phyloP scores from a whole-genome alignment of 1,140 invertebrate species.

The Oppia nitens region DNA sequence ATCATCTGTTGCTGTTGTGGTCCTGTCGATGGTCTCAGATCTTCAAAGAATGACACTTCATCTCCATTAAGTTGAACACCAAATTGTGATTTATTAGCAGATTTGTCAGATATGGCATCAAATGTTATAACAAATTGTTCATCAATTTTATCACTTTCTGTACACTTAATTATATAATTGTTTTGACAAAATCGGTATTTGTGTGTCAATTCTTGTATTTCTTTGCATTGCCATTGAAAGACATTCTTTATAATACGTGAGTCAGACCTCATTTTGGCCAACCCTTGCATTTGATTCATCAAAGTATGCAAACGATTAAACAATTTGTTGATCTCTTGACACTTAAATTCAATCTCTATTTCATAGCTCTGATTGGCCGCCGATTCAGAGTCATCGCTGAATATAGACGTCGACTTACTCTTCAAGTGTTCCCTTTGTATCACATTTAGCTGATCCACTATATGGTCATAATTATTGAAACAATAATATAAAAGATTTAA shows the following conservation, averaged over 20 bases:
- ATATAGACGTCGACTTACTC: constrained; percentile 9
- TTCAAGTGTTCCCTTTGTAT: constrained; percentile 7
- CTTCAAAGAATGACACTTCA: constrained; percentile 1
- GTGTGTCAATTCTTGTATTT: constrained; percentile 3
- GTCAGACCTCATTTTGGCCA: neutral
- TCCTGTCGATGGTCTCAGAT: neutral
- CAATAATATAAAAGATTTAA: neutral
- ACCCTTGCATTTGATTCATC: constrained; percentile 7
- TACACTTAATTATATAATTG: constrained; percentile 6
- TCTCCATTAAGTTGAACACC: neutral
- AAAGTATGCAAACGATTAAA: constrained; percentile 13
- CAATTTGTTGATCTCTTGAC: constrained; percentile 11
- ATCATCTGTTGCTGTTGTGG: constrained; percentile 46
- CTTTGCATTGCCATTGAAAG: constrained; percentile 11
- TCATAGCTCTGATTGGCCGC: constrained; percentile 2
- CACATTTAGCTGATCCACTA: constrained; percentile 9
- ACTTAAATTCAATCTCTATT: constrained; percentile 11
- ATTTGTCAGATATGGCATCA: neutral
- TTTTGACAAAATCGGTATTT: constrained; percentile 11
- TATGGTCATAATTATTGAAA: neutral
- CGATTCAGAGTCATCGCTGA: constrained; percentile 4
- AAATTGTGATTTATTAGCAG: neutral
- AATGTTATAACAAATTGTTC: constrained; percentile 11
- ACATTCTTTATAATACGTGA: constrained; percentile 12
- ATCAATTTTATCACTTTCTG: constrained; percentile 3